Base-by-base conservation (phyloP, 1,140 invertebrate genomes). In the Heliothis subflexa region DNA sequence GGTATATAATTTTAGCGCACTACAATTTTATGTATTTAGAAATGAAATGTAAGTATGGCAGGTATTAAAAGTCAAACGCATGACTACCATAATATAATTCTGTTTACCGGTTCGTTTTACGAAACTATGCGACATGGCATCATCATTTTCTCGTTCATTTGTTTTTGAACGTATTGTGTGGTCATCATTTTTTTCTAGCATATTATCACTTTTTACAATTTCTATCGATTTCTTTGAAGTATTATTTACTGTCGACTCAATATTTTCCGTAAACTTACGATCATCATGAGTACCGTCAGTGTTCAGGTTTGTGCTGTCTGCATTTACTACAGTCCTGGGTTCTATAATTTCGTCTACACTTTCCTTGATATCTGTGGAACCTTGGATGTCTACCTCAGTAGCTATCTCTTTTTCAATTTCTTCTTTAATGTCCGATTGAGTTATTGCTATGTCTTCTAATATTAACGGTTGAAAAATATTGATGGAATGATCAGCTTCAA, bases 31-130 rank as follows among this genome's bases (percentile, higher is more conserved):
- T n/a, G 40, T n/a, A 52, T 70, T 28, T 25, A 13, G 18, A 25
- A 62, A 25, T 59, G 61, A 11, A 14, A 62, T n/a, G n/a, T 61
- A 33, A 61, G 21, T 59, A 13, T n/a, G 28, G 14, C 14, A 50
- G 45, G 25, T 50, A 18, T 50, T 50, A 68, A 64, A 45, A 33
- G 25, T 68, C 45, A 49, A 68, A 49, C 45, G 14, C 16, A 25
- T 68, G 49, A 50, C 47, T 52, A 50, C 5, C 5, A 52, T 33
- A 21, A 64, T 55, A 16, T 25, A 10, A 49, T 12, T 16, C 18
- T 66, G 40, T 50, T 70, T 70, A 68, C 64, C 45, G 47, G 47
- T 52, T 49, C 21, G 2, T 49, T 21, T 13, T 52, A 70, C 66
- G 1, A 28, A 70, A 70, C 13, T 66, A 47, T 13, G 49, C 12